Evolutionary conservation across 2,888 invertebrate species (phyloP).

Genomic region (Liposcelis brunnea): DNA sequence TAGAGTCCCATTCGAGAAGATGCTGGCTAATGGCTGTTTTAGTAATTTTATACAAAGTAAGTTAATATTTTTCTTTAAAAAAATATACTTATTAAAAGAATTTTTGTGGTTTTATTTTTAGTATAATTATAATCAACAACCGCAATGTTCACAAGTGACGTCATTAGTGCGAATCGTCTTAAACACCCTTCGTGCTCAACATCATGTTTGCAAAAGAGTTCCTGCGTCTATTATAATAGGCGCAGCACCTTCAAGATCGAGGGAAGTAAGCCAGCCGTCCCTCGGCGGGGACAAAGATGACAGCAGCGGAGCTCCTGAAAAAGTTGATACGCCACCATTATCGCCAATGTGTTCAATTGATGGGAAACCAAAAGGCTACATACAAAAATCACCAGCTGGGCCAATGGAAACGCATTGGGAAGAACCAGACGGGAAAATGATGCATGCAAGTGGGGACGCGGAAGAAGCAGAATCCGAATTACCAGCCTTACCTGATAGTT

Average conservation of each 20-base stretch:
- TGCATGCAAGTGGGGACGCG: slow-evolving; percentile 40
- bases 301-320: slow-evolving; percentile 22
- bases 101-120: slow-evolving; percentile 26
- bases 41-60: slow-evolving; percentile 87
- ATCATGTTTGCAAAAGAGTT: slow-evolving; percentile 76
- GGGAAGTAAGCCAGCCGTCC: slow-evolving; percentile 63
- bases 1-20: slow-evolving; percentile 72
- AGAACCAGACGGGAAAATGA: slow-evolving; percentile 25
- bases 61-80: slow-evolving; percentile 5
- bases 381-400: slow-evolving; percentile 18
- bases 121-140: slow-evolving; percentile 60
- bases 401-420: slow-evolving; percentile 52
- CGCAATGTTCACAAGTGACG: slow-evolving; percentile 44
- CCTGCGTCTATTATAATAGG: slow-evolving; percentile 64
- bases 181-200: slow-evolving; percentile 79
- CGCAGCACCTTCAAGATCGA: slow-evolving; percentile 43
- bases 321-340: slow-evolving; percentile 36
- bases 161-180: slow-evolving; percentile 74
- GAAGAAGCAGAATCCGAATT: slow-evolving; percentile 80
- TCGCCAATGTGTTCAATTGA: slow-evolving; percentile 34
- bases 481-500: slow-evolving; percentile 79
- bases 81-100: too few species aligned
- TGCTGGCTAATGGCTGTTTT: slow-evolving; percentile 89
- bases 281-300: slow-evolving; percentile 40
- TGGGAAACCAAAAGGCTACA: slow-evolving; percentile 14